Base-by-base conservation (phyloP, 2,797 vertebrate genomes). In the Discoglossus pictus region DNA sequence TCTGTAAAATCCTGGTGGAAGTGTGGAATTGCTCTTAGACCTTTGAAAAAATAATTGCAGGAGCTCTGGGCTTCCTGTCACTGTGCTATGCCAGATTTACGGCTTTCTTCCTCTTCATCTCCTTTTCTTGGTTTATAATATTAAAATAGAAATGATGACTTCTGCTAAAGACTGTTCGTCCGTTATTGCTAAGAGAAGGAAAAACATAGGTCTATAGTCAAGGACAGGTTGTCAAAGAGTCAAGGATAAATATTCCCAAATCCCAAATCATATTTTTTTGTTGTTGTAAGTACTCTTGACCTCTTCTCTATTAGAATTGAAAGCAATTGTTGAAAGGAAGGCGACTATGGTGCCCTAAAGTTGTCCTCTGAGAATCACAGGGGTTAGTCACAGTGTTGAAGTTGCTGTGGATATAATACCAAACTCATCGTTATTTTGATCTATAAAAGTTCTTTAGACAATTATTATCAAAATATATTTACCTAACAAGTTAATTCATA, bases 41-140 rank as follows among this genome's bases (percentile, higher is more conserved):
- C 52, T 71, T 71, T 63, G 53, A 63, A 64, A 71, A 75, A 66
- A 65, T 69, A 65, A 69, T 69, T 54, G 60, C 61, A 65, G 56
- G n/a, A 48, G 70, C 58, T 78, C 43, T 59, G 1, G 1, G 23
- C 65, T 76, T 78, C 58, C 77, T 52, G 35, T 62, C 40, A 40
- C 66, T 51, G 31, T 7, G 24, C 52, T 13, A 4, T 36, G 2
- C 68, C 53, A 73, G 54, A 74, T 36, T 42, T 65, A 46, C 34
- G 1, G 1, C 38, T 63, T 46, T 60, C 31, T 23, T 7, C 23
- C 42, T 76, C 34, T 60, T 27, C 65, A 10, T 38, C 18, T 20
- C 38, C 56, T 11, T 2, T 5, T 0, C 34, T 47, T 55, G 35
- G 24, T 56, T 74, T 76, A 1, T 1, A 61, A 77, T 71, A 35